Evolutionary conservation across 2,113 vertebrate species (phyloP), one percentile per base, ranked within the genome.

Genomic region (Stigmatopora argus): DNA sequence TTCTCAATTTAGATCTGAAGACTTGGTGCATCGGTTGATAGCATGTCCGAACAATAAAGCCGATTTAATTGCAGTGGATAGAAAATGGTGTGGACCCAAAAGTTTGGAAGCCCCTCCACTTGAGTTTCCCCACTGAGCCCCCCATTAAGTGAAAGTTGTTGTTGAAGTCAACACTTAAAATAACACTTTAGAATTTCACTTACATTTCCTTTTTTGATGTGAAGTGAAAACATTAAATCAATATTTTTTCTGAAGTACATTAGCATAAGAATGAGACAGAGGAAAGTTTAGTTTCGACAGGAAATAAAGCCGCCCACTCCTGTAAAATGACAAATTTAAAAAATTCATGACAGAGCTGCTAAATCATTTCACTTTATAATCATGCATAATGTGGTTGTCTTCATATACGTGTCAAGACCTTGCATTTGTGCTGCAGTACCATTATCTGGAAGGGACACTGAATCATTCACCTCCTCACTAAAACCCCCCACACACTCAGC

Each of bases 381-480:
- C 38, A 62, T 31, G 49, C 46, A 12, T 56, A 71, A 77, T 64
- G 48, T 78, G 64, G 57, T 78, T 66, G 48, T 70, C 51, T 48
- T 82, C 62, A 73, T 83, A 77, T 82, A 67, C 69, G 69, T 77
- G 72, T 75, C 61, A 66, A 65, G 73, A 72, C 66, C 74, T 44
- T 71, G 47, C 62, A 71, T 79, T 77, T 73, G 19, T 56, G 74
- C 69, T 41, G 74, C 61, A 62, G 71, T 26, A 17, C 67, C 64
- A 79, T 77, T 74, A 78, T 34, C 74, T 72, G 69, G 49, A 80
- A 79, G 67, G 73, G 78, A 60, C 65, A 52, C 60, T 85, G 77
- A 85, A 72, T 83, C 87, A 86, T 78, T 79, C 78, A 78, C 80
- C 81, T 76, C 72, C 70, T 74, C 69, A 66, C 61, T 74, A 66